A percentile compares a stretch with the other conserved stretches of the same genome.
These are phyloP conservation scores for Falco novaeseelandiae DNA, from an alignment of 2,797 vertebrate species.

Conservation along the genomic window DNA sequence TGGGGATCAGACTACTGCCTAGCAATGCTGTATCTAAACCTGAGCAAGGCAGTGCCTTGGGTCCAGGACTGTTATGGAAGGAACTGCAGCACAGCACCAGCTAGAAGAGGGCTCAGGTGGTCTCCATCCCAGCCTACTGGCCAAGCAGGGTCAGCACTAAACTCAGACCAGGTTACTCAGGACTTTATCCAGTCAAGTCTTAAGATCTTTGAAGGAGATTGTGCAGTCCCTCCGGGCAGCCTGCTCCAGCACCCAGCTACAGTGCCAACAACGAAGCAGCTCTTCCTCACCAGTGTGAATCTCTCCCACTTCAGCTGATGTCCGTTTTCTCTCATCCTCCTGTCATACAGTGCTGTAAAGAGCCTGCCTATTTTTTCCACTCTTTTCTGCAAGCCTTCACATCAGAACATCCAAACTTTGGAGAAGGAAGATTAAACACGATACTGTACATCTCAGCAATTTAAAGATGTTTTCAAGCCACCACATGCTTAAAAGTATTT, in stretches of 20 bases:
- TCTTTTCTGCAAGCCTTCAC: neutral
- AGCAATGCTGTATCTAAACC: neutral
- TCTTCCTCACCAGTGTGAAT: neutral
- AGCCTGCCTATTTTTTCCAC: neutral
- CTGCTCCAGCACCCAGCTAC: neutral
- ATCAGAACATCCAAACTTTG: neutral
- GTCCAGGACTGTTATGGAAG: neutral
- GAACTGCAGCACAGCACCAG: neutral
- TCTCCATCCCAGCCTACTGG: neutral
- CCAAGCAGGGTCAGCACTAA: neutral
- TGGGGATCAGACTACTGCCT: neutral
- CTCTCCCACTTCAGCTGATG: neutral
- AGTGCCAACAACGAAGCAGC: accelerated
- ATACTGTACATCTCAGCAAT: neutral
- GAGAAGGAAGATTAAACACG: neutral
- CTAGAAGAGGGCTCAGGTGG: neutral
- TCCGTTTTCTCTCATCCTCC: neutral
- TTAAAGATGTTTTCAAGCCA: neutral
- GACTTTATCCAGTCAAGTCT: neutral
- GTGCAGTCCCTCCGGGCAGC: neutral
- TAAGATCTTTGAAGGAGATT: neutral
- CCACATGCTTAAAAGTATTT: neutral
- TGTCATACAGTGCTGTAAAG: neutral
- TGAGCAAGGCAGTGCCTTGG: neutral
- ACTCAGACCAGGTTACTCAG: neutral